phyloP scores from a whole-genome alignment of 2,113 vertebrate genomes.

The Stegostoma tigrinum region DNA sequence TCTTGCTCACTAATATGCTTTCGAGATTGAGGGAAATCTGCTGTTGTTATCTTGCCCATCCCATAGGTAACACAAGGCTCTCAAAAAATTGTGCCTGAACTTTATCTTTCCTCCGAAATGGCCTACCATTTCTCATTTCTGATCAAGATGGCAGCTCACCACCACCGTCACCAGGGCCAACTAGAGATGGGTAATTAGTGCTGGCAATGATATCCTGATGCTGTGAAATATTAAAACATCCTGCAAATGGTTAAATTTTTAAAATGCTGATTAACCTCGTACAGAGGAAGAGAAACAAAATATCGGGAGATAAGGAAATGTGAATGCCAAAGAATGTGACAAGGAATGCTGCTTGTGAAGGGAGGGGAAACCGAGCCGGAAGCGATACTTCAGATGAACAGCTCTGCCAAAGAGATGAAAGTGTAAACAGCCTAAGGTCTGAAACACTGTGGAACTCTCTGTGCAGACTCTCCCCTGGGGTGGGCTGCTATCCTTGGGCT shows the following conservation, averaged over 20 bases:
- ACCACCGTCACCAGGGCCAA: no score
- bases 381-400: background rate
- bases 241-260: background rate
- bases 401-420: background rate
- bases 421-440: background rate
- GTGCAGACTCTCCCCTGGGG: background rate
- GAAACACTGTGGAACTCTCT: background rate
- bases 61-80: background rate
- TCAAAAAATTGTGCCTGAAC: background rate
- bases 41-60: background rate
- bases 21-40: background rate
- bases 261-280: background rate
- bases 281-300: background rate
- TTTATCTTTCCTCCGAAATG: background rate
- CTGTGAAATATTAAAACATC: background rate
- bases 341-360: background rate
- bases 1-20: background rate
- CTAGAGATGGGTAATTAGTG: no score
- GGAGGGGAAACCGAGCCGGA: background rate
- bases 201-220: background rate
- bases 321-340: background rate
- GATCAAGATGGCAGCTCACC: no score
- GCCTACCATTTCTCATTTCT: no score
- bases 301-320: background rate
- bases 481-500: background rate